Evolutionary conservation across 1,140 invertebrate species (phyloP), one percentile per base, ranked within the genome.

Genomic region (Oscheius sp.): DNA sequence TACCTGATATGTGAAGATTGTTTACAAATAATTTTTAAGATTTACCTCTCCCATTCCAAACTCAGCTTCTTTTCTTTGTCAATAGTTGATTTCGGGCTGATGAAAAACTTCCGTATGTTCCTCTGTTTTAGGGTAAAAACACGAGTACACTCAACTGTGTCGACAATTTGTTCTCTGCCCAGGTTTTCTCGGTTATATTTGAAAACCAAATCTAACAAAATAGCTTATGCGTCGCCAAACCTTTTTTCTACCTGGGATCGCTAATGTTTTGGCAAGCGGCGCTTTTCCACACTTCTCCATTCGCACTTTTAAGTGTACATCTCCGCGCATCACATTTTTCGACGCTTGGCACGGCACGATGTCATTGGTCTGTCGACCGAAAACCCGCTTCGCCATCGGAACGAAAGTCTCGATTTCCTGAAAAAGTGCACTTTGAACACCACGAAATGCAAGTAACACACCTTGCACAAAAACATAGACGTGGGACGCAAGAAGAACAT

Each of bases 191-290:
- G 28, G 49, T 55, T 7, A 55, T 55, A 55, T 55, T 55, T n/a
- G n/a, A 23, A 55, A 55, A 4, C 49, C 49, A 55, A 55, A 55
- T 55, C 49, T 55, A 55, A 55, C 28, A 55, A 55, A 55, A 23
- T 23, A 55, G n/a, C 7, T 42, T 13, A 7, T n/a, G n/a, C n/a
- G n/a, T n/a, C n/a, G 4, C 28, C 7, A 23, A 7, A 23, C 15
- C 7, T 23, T 7, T n/a, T n/a, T 4, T 23, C 4, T 55, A 55
- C 49, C 49, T 55, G 49, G 49, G 49, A 23, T 55, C 49, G 23
- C 28, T 20, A 20, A 55, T 55, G 15, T 55, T 26, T 55, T 55
- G 49, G 15, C 28, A 20, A 26, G 15, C 28, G 7, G 49, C 49
- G 7, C 7, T 23, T 55, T 55, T 55, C 49, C 49, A 55, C 7